Evolutionary conservation across 2,888 invertebrate genomes (phyloP), one percentile per base, ranked within the genome.

Genomic region (Corythucha ciliata): DNA sequence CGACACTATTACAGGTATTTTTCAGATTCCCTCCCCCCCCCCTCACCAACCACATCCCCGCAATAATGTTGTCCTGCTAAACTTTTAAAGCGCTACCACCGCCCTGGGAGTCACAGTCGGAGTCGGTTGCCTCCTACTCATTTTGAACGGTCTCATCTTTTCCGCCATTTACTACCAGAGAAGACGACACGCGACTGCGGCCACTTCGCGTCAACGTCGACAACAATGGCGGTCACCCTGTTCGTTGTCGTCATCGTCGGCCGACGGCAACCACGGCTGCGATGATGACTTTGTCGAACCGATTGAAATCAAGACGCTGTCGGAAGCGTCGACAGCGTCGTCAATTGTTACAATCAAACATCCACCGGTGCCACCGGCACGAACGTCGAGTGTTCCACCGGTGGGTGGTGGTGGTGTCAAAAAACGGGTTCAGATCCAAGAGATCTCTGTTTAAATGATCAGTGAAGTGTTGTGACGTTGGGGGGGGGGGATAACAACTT

Each of bases 351-450:
- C 46, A 7, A 6, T 49, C 16, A 44, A 54, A 14, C 46, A 48
- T n/a, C 56, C 59, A 5, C 58, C 59, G 8, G 40, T 56, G 10
- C 59, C 57, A 12, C 55, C 55, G 10, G 18, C 53, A 4, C 51
- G 60, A 16, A 53, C 60, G 2, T 57, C 56, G 14, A 58, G 56
- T 39, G 56, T 54, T 36, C 54, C 60, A 63, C 63, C 60, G 62
- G 57, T 61, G 66, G 53, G 61, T n/a, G 66, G 68, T 50, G 74
- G 72, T 29, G 78, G 80, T 22, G 73, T 81, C 60, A 83, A 83
- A 69, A 84, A 83, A 68, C 76, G 83, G 64, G 83, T 83, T 54
- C 83, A 83, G 69, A 83, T 83, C 61, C 83, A 83, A 69, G 83
- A 84, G 70, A 83, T 83, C 67, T 81, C 82, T 54, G 83, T 84